Evolutionary conservation across 2,113 vertebrate genomes (phyloP), one percentile per base, ranked within the genome.

Genomic region (Felis chaus): DNA sequence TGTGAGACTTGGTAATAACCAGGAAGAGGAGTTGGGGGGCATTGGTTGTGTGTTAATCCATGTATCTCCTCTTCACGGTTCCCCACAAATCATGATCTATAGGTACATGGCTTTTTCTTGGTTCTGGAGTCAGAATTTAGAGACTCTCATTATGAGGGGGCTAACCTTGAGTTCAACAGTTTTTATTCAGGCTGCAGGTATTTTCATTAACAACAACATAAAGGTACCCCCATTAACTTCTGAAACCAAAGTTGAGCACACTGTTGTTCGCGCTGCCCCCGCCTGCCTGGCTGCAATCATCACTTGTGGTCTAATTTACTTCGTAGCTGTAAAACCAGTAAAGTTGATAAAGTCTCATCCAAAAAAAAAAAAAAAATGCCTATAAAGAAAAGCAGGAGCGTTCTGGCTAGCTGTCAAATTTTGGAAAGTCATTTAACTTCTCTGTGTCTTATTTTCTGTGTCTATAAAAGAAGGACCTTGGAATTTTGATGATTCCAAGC

Each of bases 401-500:
- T 39, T 89, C 27, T 76, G 73, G 71, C 50, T 8, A 85, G 53
- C 71, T 76, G 50, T 61, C 45, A 78, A 55, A 78, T 91, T 97
- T 81, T 73, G 50, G 41, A 88, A 93, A 85, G 76, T 74, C 55
- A 0, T 69, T 79, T 93, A 82, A 39, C 31, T 41, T 93, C 21
- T 83, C 81, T 79, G 91, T 23, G n/a, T 79, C 87, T 91, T 88
- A 27, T 65, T 91, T 65, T 96, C 85, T 65, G 19, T 48, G 14
- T 73, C 85, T 93, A 4, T 85, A n/a, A 86, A 94, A 84, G 41
- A n/a, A 90, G 31, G 23, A 39, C 5, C 11, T 94, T 95, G 63
- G 93, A 65, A 78, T 53, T 14, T 33, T 21, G 31, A 2, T 18
- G 68, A 39, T 86, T 96, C 86, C 71, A 66, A 82, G 86, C 50